Percentiles rank a stretch among this genome's conserved stretches.
phyloP scores from a whole-genome alignment of 2,888 invertebrate species.

The Callyntrura guangdongensis region DNA sequence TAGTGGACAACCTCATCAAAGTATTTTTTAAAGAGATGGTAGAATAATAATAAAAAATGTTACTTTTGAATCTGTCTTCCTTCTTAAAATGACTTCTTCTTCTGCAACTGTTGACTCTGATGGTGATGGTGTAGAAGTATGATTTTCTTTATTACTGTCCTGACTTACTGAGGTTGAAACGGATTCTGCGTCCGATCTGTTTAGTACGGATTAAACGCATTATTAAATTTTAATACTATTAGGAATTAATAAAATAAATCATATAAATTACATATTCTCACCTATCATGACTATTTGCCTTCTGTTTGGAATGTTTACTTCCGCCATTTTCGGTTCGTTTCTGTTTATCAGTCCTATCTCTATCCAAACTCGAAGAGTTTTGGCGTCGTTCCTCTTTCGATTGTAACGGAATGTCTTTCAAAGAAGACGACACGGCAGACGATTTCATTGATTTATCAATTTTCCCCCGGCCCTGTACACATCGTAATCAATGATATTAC shows the following conservation, averaged over 20 bases:
- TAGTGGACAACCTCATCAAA: background rate
- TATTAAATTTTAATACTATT: too few relatives aligned
- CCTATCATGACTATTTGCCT: slow-evolving; percentile 79
- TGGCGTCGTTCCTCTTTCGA: slow-evolving; percentile 79
- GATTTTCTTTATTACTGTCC: slow-evolving; percentile 89
- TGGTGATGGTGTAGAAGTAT: slow-evolving; percentile 85
- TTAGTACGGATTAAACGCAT: too few relatives aligned
- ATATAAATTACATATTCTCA: background rate
- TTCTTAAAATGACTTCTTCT: slow-evolving; percentile 91
- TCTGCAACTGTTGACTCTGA: slow-evolving; percentile 85
- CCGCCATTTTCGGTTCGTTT: slow-evolving; percentile 81
- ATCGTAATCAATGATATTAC: background rate
- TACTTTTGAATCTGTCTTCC: slow-evolving; percentile 86
- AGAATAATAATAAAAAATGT: background rate
- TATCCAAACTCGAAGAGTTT: slow-evolving; percentile 83
- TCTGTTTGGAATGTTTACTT: slow-evolving; percentile 74
- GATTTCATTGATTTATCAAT: slow-evolving; percentile 67
- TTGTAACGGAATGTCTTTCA: slow-evolving; percentile 84
- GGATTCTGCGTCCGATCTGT: slow-evolving; percentile 93
- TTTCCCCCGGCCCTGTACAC: slow-evolving; percentile 61
- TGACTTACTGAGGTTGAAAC: slow-evolving; percentile 93
- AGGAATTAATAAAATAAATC: too few relatives aligned
- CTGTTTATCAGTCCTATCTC: slow-evolving; percentile 80
- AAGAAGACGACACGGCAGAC: slow-evolving; percentile 82
- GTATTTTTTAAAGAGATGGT: background rate